Percentiles rank a stretch among this genome's conserved stretches.
Evolutionary conservation across 2,888 invertebrate species (phyloP).

Genomic region (Uloborus plumipes): DNA sequence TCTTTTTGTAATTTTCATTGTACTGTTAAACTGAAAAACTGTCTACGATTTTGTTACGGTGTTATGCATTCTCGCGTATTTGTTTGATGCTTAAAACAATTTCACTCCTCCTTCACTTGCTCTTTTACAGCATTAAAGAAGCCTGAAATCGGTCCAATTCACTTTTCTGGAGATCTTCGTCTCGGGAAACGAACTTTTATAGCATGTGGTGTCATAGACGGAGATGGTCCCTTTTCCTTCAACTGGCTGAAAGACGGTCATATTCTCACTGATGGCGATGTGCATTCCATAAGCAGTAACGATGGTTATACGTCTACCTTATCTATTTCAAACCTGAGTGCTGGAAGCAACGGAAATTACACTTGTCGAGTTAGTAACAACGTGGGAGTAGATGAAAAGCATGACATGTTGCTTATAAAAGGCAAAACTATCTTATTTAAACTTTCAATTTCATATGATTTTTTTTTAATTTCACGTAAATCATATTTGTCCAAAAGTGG

Average conservation of each 20-base stretch:
- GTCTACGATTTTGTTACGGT: too few species aligned
- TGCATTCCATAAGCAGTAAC: background rate
- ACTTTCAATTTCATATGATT: too few species aligned
- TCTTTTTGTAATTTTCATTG: too few species aligned
- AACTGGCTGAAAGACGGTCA: slow-evolving; percentile 59
- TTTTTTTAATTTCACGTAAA: too few species aligned
- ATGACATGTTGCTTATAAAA: slow-evolving; percentile 32
- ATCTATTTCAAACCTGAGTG: slow-evolving; percentile 31
- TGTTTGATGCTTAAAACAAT: background rate
- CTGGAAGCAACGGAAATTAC: slow-evolving; percentile 59
- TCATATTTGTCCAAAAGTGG: too few species aligned
- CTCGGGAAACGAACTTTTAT: slow-evolving; percentile 22
- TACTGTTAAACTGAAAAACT: too few species aligned
- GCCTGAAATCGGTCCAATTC: slow-evolving; percentile 42
- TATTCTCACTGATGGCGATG: background rate
- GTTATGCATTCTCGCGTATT: too few species aligned
- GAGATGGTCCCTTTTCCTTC: slow-evolving; percentile 60
- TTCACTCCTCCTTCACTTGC: background rate
- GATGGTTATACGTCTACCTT: slow-evolving; percentile 41
- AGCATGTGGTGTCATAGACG: slow-evolving; percentile 35
- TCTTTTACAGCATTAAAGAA: slow-evolving; percentile 18
- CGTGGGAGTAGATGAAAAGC: slow-evolving; percentile 32
- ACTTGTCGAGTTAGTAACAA: slow-evolving; percentile 47
- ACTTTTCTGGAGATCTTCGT: slow-evolving; percentile 24
- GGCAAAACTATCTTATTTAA: slow-evolving; percentile 16